phyloP scores from a whole-genome alignment of 1,140 invertebrate genomes.

The Brachionus plicatilis region DNA sequence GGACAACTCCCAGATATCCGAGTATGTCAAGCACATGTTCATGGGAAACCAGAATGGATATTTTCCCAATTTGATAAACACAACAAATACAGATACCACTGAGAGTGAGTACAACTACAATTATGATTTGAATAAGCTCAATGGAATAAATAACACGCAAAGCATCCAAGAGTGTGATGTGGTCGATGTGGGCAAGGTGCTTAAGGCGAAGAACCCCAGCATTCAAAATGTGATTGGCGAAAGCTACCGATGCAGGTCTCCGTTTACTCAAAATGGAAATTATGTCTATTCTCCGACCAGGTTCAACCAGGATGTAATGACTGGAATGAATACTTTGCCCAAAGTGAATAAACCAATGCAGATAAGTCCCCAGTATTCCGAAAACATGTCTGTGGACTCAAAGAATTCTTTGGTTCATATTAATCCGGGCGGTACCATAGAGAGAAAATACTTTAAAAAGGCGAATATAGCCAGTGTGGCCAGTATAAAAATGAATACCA shows the following conservation, averaged over 20 bases:
- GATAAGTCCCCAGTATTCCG: slow-evolving; percentile 20
- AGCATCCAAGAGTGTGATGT: slow-evolving; percentile 17
- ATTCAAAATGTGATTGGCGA: not conserved
- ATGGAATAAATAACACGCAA: slow-evolving; percentile 1
- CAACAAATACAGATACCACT: not conserved
- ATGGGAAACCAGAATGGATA: not conserved
- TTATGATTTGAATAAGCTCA: slow-evolving; percentile 21
- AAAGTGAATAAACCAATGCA: not conserved
- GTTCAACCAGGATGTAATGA: not conserved
- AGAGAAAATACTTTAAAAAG: slow-evolving; percentile 8
- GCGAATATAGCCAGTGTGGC: not conserved
- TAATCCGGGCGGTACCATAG: not conserved
- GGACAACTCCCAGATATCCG: not conserved
- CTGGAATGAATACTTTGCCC: not conserved
- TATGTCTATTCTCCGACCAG: not conserved
- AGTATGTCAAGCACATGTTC: slow-evolving; percentile 25
- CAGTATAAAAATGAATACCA: not conserved
- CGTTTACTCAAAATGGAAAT: not conserved
- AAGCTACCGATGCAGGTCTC: not conserved
- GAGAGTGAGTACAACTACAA: slow-evolving; percentile 25
- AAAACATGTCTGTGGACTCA: not conserved
- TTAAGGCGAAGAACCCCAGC: not conserved
- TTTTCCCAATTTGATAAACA: not conserved
- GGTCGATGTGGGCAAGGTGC: slow-evolving; percentile 7
- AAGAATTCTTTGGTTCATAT: not conserved